Base-by-base conservation (phyloP, 1,140 invertebrate genomes). In the Brachionus plicatilis region DNA sequence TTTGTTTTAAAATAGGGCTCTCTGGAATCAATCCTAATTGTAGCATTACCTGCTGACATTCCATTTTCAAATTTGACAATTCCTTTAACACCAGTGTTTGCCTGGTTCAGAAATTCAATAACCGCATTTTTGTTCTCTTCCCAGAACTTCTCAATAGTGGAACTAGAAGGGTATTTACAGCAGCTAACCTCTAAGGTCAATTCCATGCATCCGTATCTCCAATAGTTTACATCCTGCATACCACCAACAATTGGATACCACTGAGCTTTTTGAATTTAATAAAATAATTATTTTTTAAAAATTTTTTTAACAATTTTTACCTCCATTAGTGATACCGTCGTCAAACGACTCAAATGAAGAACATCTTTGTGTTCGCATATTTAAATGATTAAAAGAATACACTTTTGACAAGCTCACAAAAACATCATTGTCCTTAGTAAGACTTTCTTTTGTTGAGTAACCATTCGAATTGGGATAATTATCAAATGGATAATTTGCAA, bases 221-320 rank as follows among this genome's bases (percentile, higher is more conserved):
- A 92, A 88, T 99, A 99, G 89, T 99, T 99, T 90, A 95, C 99
- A 89, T 99, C 97, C 91, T 99, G 96, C 96, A 99, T 99, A 47
- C 96, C 95, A 75, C 89, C 89, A 45, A 4, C 17, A 12, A 84
- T 47, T 2, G 60, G n/a, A 50, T 84, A 84, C 83, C 83, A 84
- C 1, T 27, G 24, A 29, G 83, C 83, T 82, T 47, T 3, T 45
- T 43, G 7, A 50, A 76, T 27, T 14, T 12, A 37, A 29, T 27
- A 50, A 76, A 50, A 76, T 27, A 24, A 27, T 76, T 14, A 33
- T 50, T 12, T 50, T 37, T 75, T 9, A 1, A 12, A 9, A 1
- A 43, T 43, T 17, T 4, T 45, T 43, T 27, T 0, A 17, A 14
- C 0, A 5, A 72, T 79, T 50, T 12, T n/a, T 53, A 82, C 79